phyloP scores from a whole-genome alignment of 2,113 vertebrate genomes.

The Todiramphus saurophagus region DNA sequence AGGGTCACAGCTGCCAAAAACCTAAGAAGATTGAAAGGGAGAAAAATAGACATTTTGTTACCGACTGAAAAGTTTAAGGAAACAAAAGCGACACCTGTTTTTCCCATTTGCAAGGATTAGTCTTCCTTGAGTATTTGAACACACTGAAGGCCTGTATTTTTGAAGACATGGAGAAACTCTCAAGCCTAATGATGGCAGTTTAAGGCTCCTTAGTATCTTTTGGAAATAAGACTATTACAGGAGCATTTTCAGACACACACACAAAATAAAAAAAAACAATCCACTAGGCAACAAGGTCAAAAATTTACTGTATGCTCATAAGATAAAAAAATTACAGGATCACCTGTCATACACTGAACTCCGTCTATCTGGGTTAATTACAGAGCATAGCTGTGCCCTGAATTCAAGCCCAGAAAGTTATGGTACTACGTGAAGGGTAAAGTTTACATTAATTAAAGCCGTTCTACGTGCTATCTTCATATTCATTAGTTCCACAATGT shows the following conservation, averaged over 20 bases:
- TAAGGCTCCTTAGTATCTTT: not conserved
- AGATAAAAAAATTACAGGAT: not conserved
- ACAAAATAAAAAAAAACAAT: not conserved
- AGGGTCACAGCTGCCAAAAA: not conserved
- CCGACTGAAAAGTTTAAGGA: not conserved
- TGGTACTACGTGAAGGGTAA: not conserved
- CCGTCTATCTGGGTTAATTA: not conserved
- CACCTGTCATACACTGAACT: not conserved
- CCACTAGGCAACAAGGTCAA: not conserved
- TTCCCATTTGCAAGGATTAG: not conserved
- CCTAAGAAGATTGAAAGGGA: not conserved
- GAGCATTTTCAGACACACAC: not conserved
- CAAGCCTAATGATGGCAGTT: not conserved
- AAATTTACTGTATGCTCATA: not conserved
- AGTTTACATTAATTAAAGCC: not conserved
- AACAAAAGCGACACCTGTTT: not conserved
- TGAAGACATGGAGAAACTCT: not conserved
- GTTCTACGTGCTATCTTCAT: accelerated
- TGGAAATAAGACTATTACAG: not conserved
- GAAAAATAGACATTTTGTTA: not conserved
- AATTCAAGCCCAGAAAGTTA: not conserved
- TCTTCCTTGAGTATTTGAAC: not conserved
- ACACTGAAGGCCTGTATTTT: not conserved
- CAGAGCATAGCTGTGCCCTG: not conserved
- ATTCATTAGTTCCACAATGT: not conserved